These are phyloP conservation scores for Sebastes kiyomatsui DNA, from an alignment of 2,797 vertebrate genomes.

Conservation along the genomic window DNA sequence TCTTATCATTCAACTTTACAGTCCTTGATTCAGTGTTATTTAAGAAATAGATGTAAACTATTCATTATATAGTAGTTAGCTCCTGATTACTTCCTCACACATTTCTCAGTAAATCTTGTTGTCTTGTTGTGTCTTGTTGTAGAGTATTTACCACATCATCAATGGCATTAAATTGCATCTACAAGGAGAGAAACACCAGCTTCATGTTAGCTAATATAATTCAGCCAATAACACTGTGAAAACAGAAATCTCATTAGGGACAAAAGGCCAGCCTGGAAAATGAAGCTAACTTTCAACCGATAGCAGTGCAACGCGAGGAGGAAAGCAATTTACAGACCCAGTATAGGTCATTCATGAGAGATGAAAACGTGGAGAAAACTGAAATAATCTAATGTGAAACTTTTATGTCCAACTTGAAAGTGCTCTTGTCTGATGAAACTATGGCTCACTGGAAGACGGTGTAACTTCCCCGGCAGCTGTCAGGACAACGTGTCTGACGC, in stretches of 20 bases:
- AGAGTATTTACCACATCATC: not conserved
- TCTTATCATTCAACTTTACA: not conserved
- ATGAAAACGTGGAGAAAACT: conserved; percentile 17
- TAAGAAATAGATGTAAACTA: not conserved
- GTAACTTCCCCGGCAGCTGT: conserved; percentile 24
- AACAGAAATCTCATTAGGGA: conserved; percentile 7
- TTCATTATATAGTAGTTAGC: not conserved
- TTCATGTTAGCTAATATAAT: conserved; percentile 10
- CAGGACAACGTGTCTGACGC: conserved; percentile 46
- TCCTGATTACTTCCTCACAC: not conserved
- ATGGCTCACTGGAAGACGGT: conserved; percentile 28
- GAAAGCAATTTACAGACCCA: conserved; percentile 1
- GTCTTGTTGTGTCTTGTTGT: not conserved
- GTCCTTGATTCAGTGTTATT: not conserved
- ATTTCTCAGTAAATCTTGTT: not conserved
- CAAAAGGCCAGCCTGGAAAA: not conserved
- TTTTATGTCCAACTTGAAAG: conserved; percentile 49
- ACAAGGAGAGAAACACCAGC: not conserved
- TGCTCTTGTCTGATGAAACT: conserved; percentile 49
- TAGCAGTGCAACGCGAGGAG: not conserved
- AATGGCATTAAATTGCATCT: not conserved
- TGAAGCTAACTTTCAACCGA: not conserved
- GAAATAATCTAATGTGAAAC: conserved; percentile 31
- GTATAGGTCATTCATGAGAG: not conserved
- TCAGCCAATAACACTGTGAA: not conserved